These are phyloP conservation scores for Periplaneta americana DNA, from an alignment of 1,140 invertebrate genomes.

Conservation along the genomic window DNA sequence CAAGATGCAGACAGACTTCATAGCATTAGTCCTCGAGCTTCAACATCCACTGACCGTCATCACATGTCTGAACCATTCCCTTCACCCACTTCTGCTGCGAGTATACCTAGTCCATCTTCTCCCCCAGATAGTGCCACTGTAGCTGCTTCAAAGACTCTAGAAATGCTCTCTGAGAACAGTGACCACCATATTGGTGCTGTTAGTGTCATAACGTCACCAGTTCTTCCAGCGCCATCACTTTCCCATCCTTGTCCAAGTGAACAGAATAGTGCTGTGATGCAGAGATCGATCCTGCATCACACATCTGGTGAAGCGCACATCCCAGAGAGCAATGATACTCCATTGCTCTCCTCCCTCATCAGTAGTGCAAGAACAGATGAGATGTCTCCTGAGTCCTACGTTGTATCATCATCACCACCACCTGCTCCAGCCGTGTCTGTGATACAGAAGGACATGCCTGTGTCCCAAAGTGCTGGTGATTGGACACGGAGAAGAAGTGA, in stretches of 20 bases:
- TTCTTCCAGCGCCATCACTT: neutral
- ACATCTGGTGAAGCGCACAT: neutral
- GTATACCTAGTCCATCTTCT: constrained; percentile 15
- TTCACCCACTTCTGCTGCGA: constrained; percentile 6
- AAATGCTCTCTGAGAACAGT: constrained; percentile 7
- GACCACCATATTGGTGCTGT: neutral
- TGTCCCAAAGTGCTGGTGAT: neutral
- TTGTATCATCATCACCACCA: neutral
- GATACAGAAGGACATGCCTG: neutral
- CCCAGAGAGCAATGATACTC: constrained; percentile 6
- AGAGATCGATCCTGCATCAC: neutral
- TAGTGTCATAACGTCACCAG: constrained; percentile 14
- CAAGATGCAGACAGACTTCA: neutral
- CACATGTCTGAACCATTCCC: constrained; percentile 4
- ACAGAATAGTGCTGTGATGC: neutral
- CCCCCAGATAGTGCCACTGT: constrained; percentile 9
- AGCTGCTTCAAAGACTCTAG: constrained; percentile 7
- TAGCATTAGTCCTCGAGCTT: constrained; percentile 2
- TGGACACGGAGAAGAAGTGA: neutral
- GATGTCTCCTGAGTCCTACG: neutral
- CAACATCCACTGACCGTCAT: neutral
- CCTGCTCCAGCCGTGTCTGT: neutral
- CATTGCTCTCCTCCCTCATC: constrained; percentile 26
- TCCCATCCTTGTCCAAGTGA: neutral
- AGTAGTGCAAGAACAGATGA: constrained; percentile 6